These are phyloP conservation scores for Argyresthia albistria DNA, from an alignment of 2,888 invertebrate genomes.

Conservation along the genomic window DNA sequence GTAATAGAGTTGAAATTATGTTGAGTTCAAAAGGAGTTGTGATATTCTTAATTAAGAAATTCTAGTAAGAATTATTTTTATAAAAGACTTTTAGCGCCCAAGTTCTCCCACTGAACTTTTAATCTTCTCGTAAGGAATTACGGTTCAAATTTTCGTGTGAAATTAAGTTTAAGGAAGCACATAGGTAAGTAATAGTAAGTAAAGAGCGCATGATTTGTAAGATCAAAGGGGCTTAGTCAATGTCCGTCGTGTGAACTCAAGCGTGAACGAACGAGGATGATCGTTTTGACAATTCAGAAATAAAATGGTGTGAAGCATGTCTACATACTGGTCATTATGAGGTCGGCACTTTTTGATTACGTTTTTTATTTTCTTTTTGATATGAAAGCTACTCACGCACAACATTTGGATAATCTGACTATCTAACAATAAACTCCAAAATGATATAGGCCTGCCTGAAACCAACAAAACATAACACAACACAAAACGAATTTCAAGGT, in stretches of 20 bases:
- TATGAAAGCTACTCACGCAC: background rate
- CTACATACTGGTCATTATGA: too few species aligned
- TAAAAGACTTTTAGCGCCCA: too few species aligned
- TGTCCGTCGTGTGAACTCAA: constrained; percentile 28
- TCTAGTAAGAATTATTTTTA: too few species aligned
- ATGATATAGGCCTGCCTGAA: background rate
- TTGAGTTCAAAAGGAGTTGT: too few species aligned
- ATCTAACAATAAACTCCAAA: constrained; percentile 5
- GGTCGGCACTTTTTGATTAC: too few species aligned
- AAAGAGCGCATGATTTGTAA: constrained; percentile 58
- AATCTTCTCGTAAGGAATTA: too few species aligned
- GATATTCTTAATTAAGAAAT: too few species aligned
- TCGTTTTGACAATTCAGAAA: constrained; percentile 23
- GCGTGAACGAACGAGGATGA: constrained; percentile 35
- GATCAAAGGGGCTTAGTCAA: constrained; percentile 61
- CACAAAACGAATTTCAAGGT: too few species aligned
- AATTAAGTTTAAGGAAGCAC: background rate
- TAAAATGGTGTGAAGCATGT: background rate
- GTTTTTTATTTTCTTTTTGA: too few species aligned
- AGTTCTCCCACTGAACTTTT: too few species aligned
- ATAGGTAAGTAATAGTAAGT: constrained; percentile 47
- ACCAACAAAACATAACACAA: background rate
- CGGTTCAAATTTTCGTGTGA: too few species aligned
- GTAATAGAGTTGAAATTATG: too few species aligned
- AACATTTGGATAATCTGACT: background rate